Conservation (phyloP, 2,888 invertebrate genomes). For the Parelbella ahira region DNA sequence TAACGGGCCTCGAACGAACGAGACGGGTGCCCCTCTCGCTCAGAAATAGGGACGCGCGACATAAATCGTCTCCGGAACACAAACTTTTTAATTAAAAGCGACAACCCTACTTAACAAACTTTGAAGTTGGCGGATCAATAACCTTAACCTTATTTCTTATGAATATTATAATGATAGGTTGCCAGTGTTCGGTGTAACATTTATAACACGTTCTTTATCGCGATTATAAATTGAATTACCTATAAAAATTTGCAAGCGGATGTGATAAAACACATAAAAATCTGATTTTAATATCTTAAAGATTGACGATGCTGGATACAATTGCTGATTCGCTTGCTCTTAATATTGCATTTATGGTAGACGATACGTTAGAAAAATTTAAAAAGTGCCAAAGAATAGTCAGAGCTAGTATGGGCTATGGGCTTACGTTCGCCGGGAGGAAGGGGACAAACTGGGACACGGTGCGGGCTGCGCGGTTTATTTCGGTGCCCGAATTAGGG, state of each 20-base stretch:
- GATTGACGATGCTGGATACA: background rate
- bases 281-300: conserved; percentile 1
- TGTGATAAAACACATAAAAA: conserved; percentile 12
- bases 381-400: too few relatives aligned
- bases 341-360: too few relatives aligned
- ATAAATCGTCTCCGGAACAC: conserved; percentile 3
- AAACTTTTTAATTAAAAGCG: conserved; percentile 15
- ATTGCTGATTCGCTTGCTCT: too few relatives aligned
- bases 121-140: conserved; percentile 1
- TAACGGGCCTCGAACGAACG: conserved; percentile 50
- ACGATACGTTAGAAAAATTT: too few relatives aligned
- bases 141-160: background rate
- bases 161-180: background rate
- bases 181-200: conserved; percentile 1
- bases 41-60: conserved; percentile 35
- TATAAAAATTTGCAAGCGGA: conserved; percentile 5
- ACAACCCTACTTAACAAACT: background rate
- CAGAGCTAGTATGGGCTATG: conserved; percentile 20
- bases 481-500: conserved; percentile 71
- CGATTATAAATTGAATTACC: background rate
- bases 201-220: conserved; percentile 3
- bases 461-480: conserved; percentile 56
- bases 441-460: conserved; percentile 62
- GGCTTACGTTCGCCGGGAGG: conserved; percentile 34
- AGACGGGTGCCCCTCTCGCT: conserved; percentile 26